Conservation (phyloP, 2,888 invertebrate species). For the Caradrina kadenii region DNA sequence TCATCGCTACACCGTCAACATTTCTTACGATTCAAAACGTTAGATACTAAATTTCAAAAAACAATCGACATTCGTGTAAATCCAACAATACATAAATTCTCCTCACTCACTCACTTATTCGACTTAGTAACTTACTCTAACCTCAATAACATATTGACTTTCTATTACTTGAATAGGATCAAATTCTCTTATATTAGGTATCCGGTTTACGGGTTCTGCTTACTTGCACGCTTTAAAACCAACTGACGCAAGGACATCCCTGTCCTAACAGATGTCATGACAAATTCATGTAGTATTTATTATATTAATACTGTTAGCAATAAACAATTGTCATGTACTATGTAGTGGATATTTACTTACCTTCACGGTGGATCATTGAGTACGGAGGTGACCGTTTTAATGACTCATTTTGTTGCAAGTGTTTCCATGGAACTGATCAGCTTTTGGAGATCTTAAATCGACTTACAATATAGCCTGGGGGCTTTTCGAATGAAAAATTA, state of each 20-base stretch:
- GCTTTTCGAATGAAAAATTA: no score
- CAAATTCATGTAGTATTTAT: conserved; percentile 23
- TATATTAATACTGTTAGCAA: conserved; percentile 14
- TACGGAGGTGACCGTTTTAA: conserved; percentile 4
- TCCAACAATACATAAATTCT: background rate
- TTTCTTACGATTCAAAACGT: no score
- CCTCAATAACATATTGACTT: conserved; percentile 8
- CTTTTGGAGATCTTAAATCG: background rate
- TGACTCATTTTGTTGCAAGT: conserved; percentile 20
- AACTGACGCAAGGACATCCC: conserved; percentile 8
- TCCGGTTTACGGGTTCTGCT: conserved; percentile 23
- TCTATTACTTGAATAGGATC: background rate
- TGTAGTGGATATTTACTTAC: conserved; percentile 32
- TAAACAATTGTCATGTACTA: conserved; percentile 16
- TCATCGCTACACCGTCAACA: no score
- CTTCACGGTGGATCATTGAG: conserved; percentile 30
- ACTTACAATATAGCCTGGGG: no score
- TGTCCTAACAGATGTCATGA: conserved; percentile 34
- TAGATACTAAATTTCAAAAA: no score
- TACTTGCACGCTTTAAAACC: conserved; percentile 18
- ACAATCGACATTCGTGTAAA: no score
- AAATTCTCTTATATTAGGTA: conserved; percentile 4
- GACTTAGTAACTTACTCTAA: background rate
- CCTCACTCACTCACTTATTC: background rate
- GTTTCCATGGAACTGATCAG: background rate